A percentile compares a stretch with the other conserved stretches of the same genome.
phyloP scores from a whole-genome alignment of 2,888 invertebrate genomes.

The Allygus modestus region DNA sequence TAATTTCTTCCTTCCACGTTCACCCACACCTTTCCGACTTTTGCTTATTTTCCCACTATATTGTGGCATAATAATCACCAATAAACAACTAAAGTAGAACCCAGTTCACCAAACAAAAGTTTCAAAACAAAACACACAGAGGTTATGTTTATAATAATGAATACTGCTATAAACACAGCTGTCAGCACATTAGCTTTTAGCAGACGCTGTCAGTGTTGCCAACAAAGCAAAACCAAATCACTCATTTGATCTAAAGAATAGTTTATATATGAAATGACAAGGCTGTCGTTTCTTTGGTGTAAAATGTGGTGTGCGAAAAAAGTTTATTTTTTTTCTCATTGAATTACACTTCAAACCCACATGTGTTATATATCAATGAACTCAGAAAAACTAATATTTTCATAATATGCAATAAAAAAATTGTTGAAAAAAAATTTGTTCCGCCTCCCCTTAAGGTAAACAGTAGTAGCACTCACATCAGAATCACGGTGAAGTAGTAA shows the following conservation, averaged over 20 bases:
- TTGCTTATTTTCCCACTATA: constrained; percentile 7
- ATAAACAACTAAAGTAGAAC: neutral
- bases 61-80: neutral
- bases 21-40: constrained; percentile 23
- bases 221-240: neutral
- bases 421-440: neutral
- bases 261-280: neutral
- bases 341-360: neutral
- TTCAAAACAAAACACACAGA: constrained; percentile 12
- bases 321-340: neutral
- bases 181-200: neutral
- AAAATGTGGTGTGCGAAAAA: neutral
- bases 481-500: too few species aligned
- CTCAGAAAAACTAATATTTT: constrained; percentile 1
- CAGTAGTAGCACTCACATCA: too few species aligned
- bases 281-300: neutral
- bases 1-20: constrained; percentile 19
- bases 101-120: neutral
- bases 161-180: neutral
- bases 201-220: constrained; percentile 10
- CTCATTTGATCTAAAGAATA: too few species aligned
- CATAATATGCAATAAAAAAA: constrained; percentile 12
- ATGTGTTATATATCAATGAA: constrained; percentile 7
- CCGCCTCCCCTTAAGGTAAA: neutral
- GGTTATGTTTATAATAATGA: neutral